Evolutionary conservation across 2,888 invertebrate genomes (phyloP).

Genomic region (Idaea dimidiata): DNA sequence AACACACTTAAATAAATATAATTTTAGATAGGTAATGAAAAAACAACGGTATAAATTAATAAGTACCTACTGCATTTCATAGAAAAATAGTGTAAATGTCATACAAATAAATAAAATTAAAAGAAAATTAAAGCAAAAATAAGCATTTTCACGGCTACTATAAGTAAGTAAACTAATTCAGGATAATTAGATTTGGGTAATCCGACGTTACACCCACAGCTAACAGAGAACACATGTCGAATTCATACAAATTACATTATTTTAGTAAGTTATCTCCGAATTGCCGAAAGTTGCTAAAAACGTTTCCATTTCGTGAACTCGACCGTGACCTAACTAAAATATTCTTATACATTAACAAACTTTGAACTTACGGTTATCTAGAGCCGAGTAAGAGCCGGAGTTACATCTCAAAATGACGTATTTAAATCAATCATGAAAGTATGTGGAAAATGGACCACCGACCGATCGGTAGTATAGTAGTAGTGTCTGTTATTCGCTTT

Average conservation of each 20-base stretch:
- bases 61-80: neutral
- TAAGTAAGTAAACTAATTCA: neutral
- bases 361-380: conserved; percentile 25
- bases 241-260: neutral
- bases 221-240: neutral
- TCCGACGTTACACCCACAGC: neutral
- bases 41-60: neutral
- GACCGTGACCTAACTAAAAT: conserved; percentile 1
- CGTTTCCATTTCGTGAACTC: neutral
- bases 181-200: neutral
- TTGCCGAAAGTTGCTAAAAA: neutral
- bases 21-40: neutral
- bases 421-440: conserved; percentile 19
- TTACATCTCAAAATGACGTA: conserved; percentile 21
- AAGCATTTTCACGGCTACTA: no score
- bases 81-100: no score
- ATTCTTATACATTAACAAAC: conserved; percentile 3
- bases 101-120: no score
- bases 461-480: conserved; percentile 17
- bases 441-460: conserved; percentile 14
- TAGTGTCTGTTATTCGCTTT: conserved; percentile 20
- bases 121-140: no score
- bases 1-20: neutral
- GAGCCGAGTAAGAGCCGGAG: conserved; percentile 11
- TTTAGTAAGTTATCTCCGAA: neutral